Evolutionary conservation across 2,797 vertebrate species (phyloP), one percentile per base, ranked within the genome.

Genomic region (Lerista edwardsae): DNA sequence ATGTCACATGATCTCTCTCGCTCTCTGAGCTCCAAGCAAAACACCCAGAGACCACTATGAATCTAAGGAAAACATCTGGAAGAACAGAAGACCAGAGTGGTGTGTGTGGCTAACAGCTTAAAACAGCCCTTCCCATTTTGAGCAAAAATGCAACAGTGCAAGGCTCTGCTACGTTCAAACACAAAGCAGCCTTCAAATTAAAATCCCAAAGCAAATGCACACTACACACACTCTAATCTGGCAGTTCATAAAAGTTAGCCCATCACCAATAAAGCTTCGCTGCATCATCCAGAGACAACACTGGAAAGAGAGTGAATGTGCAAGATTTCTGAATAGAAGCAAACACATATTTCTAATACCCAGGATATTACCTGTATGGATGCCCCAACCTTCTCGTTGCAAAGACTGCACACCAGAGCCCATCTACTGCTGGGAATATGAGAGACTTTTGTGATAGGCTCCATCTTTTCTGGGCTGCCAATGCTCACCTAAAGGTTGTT

Each of bases 381-480:
- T 62, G 99, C 98, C 83, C 99, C 99, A 0, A 97, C 96, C 93
- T 99, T 98, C 92, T 99, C 98, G 84, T 97, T 98, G 92, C 99
- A 99, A 86, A 99, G 94, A 93, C 98, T 99, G 96, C 99, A 99
- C 87, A 98, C 95, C 55, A 99, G 96, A 12, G 98, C 98, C 98
- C 98, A 99, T 83, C 99, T 97, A 91, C 98, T 99, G 94, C 97
- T 98, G 93, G 98, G 99, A 93, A 99, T 99, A 88, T 99, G 98
- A 17, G 98, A 99, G 92, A 99, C 97, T 88, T 99, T 99, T 55
- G 98, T 99, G 93, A 99, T 99, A 0, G 99, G 99, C 91, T 99
- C 99, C 99, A 99, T 99, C 96, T 99, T 99, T 95, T 99, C 99
- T 0, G 99, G 98, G 88, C 98, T 99, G 91, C 98, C 98, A 0